Evolutionary conservation across 2,797 vertebrate genomes (phyloP), one percentile per base, ranked within the genome.

Genomic region (Bovichtus variegatus): DNA sequence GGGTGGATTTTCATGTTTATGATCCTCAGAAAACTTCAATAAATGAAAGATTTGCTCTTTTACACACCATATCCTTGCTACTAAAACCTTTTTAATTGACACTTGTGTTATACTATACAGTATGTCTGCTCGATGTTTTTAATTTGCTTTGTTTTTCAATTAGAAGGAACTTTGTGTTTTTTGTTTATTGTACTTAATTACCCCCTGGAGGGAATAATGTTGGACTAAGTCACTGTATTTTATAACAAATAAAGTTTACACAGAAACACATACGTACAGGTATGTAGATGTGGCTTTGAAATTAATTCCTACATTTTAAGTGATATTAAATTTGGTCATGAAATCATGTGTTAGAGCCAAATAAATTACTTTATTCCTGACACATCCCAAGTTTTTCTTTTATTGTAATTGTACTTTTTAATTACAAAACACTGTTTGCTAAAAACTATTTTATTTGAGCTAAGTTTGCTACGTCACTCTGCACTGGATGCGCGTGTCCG

Each of bases 1-100:
- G 51, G 44, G n/a, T 75, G 63, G 73, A 71, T 54, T 69, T 80
- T 41, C 10, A 64, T 65, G 9, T 76, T 73, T 31, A 49, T 70
- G 44, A 15, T 49, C 19, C 12, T 66, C 34, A 57, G 15, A 57
- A 68, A 77, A 60, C 10, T 9, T 21, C 36, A 53, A 31, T 10
- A 34, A 72, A 38, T 34, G 12, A 19, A 9, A 36, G n/a, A 61
- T 46, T 47, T 63, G 12, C 54, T 61, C 29, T 83, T 67, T 78
- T 31, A 57, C 38, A 63, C 23, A 67, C 5, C 12, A 54, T 19
- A 68, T 23, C 15, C 38, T 61, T 29, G 6, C 23, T 8, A 44
- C 40, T 55, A 27, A 61, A 50, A 29, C 19, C 4, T 34, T 59
- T 70, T 31, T 29, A 25, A 57, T 43, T 70, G 18, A 9, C 31